These are phyloP conservation scores for Stictonetta naevosa DNA, from an alignment of 2,113 vertebrate species.

Conservation along the genomic window DNA sequence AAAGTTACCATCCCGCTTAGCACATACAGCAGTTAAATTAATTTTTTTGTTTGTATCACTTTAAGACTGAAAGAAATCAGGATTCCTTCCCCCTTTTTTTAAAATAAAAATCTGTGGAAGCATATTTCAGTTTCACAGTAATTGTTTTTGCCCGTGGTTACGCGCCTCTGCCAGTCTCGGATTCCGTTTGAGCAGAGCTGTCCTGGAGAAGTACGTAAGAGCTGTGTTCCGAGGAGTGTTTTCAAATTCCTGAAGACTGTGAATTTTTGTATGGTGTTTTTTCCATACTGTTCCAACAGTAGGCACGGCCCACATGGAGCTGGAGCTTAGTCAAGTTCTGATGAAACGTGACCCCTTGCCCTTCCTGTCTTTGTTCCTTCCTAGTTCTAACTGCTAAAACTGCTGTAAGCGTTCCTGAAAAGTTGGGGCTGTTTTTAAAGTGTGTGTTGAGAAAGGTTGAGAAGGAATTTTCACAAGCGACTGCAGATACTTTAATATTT, in stretches of 20 bases:
- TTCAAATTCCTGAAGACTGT: background rate
- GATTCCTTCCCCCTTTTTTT: background rate
- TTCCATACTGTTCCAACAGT: conserved; percentile 30
- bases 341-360: conserved; percentile 63
- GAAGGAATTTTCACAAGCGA: background rate
- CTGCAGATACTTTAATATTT: background rate
- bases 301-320: conserved; percentile 28
- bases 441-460: background rate
- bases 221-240: conserved; percentile 13
- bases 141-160: background rate
- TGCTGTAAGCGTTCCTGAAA: conserved; percentile 72
- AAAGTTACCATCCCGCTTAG: background rate
- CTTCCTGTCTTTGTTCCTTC: conserved; percentile 79
- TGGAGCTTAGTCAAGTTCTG: conserved; percentile 58
- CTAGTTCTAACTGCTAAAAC: conserved; percentile 63
- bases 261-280: background rate
- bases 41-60: background rate
- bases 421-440: conserved; percentile 60
- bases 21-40: background rate
- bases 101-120: background rate
- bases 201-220: background rate
- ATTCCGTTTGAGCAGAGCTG: fast-evolving
- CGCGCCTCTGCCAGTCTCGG: background rate
- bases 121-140: background rate
- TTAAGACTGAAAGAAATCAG: background rate